phyloP scores from a whole-genome alignment of 2,797 vertebrate genomes.

The Esox lucius region DNA sequence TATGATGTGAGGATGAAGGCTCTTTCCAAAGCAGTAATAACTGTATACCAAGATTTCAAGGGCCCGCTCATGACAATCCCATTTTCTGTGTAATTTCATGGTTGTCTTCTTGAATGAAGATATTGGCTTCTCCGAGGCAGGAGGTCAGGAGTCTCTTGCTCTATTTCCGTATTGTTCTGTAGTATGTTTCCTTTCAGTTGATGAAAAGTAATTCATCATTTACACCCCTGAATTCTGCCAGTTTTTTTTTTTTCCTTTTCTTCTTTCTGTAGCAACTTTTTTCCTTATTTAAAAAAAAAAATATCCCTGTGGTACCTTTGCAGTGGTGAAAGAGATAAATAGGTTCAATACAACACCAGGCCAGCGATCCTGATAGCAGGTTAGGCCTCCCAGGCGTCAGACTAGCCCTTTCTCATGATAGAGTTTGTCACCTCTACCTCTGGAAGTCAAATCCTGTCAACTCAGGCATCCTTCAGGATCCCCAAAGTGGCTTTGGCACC shows the following conservation, averaged over 20 bases:
- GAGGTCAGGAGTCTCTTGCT: conserved; percentile 98
- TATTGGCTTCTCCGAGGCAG: conserved; percentile 99
- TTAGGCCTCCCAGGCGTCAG: conserved; percentile 83
- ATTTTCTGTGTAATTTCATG: conserved; percentile 99
- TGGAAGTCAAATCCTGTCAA: conserved; percentile 94
- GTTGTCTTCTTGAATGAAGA: conserved; percentile 99
- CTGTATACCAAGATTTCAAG: conserved; percentile 99
- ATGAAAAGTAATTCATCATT: conserved; percentile 99
- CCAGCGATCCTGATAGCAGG: conserved; percentile 86
- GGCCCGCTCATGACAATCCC: conserved; percentile 99
- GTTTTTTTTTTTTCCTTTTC: conserved; percentile 73
- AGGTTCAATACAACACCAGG: conserved; percentile 86
- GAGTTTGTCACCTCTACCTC: conserved; percentile 99
- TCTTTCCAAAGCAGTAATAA: conserved; percentile 98
- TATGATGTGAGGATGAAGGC: conserved; percentile 99
- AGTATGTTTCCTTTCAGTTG: conserved; percentile 98
- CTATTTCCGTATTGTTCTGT: conserved; percentile 99
- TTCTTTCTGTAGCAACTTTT: conserved; percentile 66
- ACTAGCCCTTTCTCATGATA: conserved; percentile 88
- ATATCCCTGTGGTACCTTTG: conserved; percentile 81
- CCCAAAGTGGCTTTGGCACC: conserved; percentile 93
- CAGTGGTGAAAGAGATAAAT: conserved; percentile 92
- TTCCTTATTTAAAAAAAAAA: conserved; percentile 51
- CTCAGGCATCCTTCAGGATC: conserved; percentile 90
- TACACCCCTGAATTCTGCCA: conserved; percentile 99